Conservation (phyloP, 1,140 invertebrate genomes). For the Saccostrea cuccullata region DNA sequence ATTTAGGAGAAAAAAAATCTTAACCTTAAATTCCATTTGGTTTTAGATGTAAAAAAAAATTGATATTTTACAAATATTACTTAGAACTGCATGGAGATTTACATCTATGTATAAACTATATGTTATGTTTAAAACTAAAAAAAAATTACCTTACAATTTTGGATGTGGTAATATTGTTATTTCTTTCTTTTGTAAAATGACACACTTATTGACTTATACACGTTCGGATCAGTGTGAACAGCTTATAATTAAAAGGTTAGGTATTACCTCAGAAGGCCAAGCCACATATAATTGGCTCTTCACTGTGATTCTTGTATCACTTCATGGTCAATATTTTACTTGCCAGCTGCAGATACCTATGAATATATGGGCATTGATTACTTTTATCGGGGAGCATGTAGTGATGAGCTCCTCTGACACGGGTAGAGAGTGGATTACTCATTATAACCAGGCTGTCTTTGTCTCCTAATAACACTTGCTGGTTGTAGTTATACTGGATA, state of each 20-base stretch:
- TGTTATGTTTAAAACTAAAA: no score
- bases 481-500: not conserved
- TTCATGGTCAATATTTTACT: slow-evolving; percentile 33
- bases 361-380: slow-evolving; percentile 36
- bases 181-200: no score
- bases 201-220: no score
- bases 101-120: no score
- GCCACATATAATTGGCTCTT: slow-evolving; percentile 1
- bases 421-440: not conserved
- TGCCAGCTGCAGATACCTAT: slow-evolving; percentile 1
- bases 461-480: not conserved
- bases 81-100: no score
- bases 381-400: not conserved
- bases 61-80: no score
- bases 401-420: not conserved
- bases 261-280: not conserved
- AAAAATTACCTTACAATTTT: no score
- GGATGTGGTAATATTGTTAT: no score
- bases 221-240: no score
- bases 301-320: slow-evolving; percentile 13
- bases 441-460: not conserved
- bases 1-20: no score
- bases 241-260: not conserved
- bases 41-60: no score
- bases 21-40: no score